A percentile compares a stretch with the other conserved stretches of the same genome.
These are phyloP conservation scores for Epinephelus cyanopodus DNA, from an alignment of 2,113 vertebrate genomes.

Conservation along the genomic window DNA sequence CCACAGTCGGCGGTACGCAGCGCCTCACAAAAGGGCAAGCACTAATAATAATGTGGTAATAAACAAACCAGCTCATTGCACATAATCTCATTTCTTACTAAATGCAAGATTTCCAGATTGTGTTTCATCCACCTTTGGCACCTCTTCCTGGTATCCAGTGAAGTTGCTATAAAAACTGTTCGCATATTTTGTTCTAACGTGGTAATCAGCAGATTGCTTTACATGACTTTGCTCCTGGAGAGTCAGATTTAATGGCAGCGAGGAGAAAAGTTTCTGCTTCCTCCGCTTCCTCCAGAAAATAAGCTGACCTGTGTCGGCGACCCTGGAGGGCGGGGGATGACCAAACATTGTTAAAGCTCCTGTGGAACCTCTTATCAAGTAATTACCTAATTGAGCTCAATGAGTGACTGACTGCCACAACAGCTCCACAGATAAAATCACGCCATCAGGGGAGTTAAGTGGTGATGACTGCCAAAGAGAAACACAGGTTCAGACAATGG, in stretches of 20 bases:
- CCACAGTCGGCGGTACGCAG: conserved; percentile 59
- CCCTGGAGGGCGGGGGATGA: neutral
- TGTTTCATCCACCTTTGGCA: neutral
- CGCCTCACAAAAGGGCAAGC: conserved; percentile 38
- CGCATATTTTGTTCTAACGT: neutral
- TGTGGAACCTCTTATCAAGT: conserved; percentile 62
- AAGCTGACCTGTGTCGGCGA: neutral
- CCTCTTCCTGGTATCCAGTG: neutral
- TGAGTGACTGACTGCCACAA: conserved; percentile 47
- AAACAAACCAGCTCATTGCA: conserved; percentile 65
- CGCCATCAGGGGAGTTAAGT: conserved; percentile 11
- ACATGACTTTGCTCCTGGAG: neutral
- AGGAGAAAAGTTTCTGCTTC: neutral
- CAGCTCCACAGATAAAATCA: conserved; percentile 53
- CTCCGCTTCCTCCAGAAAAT: neutral
- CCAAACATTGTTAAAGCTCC: conserved; percentile 49
- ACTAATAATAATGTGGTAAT: conserved; percentile 69
- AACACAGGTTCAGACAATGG: neutral
- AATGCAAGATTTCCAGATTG: conserved; percentile 56
- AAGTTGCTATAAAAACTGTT: neutral
- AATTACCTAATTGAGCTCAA: conserved; percentile 55
- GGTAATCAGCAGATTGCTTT: neutral
- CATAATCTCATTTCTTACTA: conserved; percentile 46
- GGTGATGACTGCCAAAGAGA: neutral
- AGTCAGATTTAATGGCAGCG: neutral